Base-by-base conservation (phyloP, 2,797 vertebrate species). In the Leptodactylus fallax region DNA sequence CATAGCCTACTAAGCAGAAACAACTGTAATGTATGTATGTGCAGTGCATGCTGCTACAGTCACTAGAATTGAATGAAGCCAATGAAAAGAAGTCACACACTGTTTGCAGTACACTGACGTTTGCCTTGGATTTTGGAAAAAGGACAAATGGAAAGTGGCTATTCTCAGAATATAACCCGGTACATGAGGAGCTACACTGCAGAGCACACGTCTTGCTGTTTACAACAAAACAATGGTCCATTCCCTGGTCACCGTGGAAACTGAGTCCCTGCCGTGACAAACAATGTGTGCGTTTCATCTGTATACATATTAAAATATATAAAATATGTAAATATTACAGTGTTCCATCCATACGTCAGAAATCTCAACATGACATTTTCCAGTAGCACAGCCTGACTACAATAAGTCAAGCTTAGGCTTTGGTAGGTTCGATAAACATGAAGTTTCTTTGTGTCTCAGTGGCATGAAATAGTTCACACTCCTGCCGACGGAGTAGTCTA, bases 181-280 rank as follows among this genome's bases (percentile, higher is more conserved):
- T 17, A 74, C 6, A 47, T 14, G 69, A 0, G 19, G 69, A 47
- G 19, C 36, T 51, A 58, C 36, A 23, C 23, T 19, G 36, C 71
- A 25, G 19, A 76, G 83, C 36, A 16, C 55, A n/a, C 56, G 55
- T 47, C 36, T 25, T 76, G 49, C 71, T n/a, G 79, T 63, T 79
- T 61, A 80, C 77, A 80, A 47, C 55, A 76, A 81, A 81, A 88
- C 87, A 88, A 88, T 81, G 69, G 60, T 61, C 67, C 45, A n/a
- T 53, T 49, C 77, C 65, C 69, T 82, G 69, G 84, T 89, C 87
- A 81, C 83, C 87, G 14, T 85, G 87, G 87, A 85, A 86, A 89
- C 87, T 16, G 60, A 81, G 56, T 60, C 55, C 56, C 67, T 58
- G 87, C 55, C 8, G 61, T 60, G 19, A 58, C 78, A 79, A 69